Evolutionary conservation across 2,888 invertebrate genomes (phyloP), one percentile per base, ranked within the genome.

Genomic region (Plutella xylostella): DNA sequence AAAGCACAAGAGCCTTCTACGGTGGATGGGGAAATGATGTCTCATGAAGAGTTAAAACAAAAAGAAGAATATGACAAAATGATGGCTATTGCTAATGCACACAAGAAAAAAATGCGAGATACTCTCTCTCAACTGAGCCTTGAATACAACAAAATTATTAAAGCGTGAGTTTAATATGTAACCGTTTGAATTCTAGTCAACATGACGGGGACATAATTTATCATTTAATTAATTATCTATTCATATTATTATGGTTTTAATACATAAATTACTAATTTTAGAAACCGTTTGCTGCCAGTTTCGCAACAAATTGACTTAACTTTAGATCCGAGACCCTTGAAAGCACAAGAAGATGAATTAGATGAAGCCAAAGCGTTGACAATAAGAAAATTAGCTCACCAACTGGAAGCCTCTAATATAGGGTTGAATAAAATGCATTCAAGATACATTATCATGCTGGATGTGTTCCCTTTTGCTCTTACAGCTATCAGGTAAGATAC

Each of bases 331-430:
- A 84, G 92, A 38, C 89, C 93, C 2, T 84, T 88, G 0, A 69
- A 72, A 12, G 87, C 90, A 46, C 85, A 91, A 43, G 83, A 89
- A 34, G 63, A 72, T 2, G 86, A 86, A 43, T 65, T 92, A 4
- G 78, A 87, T 1, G 84, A 84, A 1, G 87, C 91, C 48, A 84
- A 89, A 55, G 85, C 87, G 3, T 70, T 91, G 28, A 88, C 92
- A 1, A 77, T 83, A 19, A 78, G 87, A 33, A 91, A 91, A 63
- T 63, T 90, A 25, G 90, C 89, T 0, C 91, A 88, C 60, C 88
- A 90, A 50, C 79, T 91, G 2, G 90, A 91, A 55, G 91, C 89
- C 50, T 90, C 90, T 0, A 86, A 87, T 52, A 61, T 91, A 3
- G 86, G 79, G 2, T 70, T 88, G 14, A 59, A 85, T 19, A 91